A percentile compares a stretch with the other conserved stretches of the same genome.
Evolutionary conservation across 2,113 vertebrate species (phyloP).

Genomic region (Mustelus asterias): DNA sequence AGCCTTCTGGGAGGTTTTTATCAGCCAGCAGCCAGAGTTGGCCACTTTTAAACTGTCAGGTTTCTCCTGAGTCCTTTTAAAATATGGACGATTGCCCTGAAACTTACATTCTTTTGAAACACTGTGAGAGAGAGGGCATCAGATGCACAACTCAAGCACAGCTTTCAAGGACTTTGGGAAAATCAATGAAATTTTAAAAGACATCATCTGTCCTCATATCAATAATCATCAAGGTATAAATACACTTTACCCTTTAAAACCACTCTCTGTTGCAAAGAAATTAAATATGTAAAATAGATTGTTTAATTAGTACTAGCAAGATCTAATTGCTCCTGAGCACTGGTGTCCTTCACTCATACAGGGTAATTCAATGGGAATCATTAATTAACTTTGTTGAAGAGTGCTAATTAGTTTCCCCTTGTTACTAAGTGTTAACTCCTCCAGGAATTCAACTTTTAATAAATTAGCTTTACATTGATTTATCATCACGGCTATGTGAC

Average conservation of each 20-base stretch:
- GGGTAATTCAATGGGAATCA: constrained; percentile 26
- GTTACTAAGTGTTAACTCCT: constrained; percentile 9
- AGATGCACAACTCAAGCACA: not conserved
- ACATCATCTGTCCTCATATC: not conserved
- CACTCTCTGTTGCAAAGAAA: not conserved
- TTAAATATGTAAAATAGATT: constrained; percentile 28
- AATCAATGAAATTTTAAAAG: not conserved
- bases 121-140: not conserved
- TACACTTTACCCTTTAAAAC: not conserved
- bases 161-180: not conserved
- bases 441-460: constrained; percentile 20
- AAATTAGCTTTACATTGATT: constrained; percentile 21
- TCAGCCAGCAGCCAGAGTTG: too few relatives aligned
- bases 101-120: too few relatives aligned
- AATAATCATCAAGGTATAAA: constrained; percentile 1
- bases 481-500: constrained; percentile 6
- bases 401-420: constrained; percentile 9
- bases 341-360: constrained; percentile 6
- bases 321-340: not conserved
- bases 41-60: too few relatives aligned
- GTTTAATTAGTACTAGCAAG: constrained; percentile 14
- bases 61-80: too few relatives aligned
- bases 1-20: too few relatives aligned
- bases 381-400: constrained; percentile 35
- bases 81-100: too few relatives aligned